A percentile compares a stretch with the other conserved stretches of the same genome.
phyloP scores from a whole-genome alignment of 2,888 invertebrate species.

The Netelia melanura region DNA sequence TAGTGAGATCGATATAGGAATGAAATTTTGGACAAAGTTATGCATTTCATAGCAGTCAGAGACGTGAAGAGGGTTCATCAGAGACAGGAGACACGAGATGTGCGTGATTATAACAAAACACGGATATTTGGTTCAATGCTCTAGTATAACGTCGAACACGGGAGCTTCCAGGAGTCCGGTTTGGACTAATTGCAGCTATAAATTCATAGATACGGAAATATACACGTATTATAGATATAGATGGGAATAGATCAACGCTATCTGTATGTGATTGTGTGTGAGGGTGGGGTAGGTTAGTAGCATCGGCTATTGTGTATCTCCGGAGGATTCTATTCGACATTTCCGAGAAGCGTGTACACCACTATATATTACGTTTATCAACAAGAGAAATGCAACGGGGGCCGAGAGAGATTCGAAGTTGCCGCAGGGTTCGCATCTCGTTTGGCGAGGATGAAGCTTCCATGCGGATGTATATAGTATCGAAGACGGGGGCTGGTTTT shows the following conservation, averaged over 20 bases:
- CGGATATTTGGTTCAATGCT: slow-evolving; percentile 38
- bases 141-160: slow-evolving; percentile 38
- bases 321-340: slow-evolving; percentile 52
- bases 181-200: slow-evolving; percentile 59
- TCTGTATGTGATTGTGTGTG: slow-evolving; percentile 6
- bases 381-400: slow-evolving; percentile 55
- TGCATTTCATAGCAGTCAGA: background rate
- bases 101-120: slow-evolving; percentile 42
- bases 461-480: slow-evolving; percentile 40
- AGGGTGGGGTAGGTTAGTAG: slow-evolving; percentile 25
- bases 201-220: slow-evolving; percentile 60
- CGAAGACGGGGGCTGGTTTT: slow-evolving; percentile 35
- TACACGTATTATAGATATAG: slow-evolving; percentile 12
- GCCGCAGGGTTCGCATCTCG: slow-evolving; percentile 36
- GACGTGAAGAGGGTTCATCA: background rate
- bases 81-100: slow-evolving; percentile 3
- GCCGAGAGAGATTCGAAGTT: slow-evolving; percentile 55
- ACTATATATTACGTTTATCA: slow-evolving; percentile 36
- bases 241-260: too few relatives aligned
- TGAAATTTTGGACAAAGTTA: background rate
- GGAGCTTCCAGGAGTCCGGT: slow-evolving; percentile 48
- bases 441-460: slow-evolving; percentile 37
- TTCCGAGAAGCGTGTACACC: slow-evolving; percentile 23
- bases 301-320: slow-evolving; percentile 47
- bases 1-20: background rate